Conservation (phyloP, 1,140 invertebrate species). For the Lucilia sericata region DNA sequence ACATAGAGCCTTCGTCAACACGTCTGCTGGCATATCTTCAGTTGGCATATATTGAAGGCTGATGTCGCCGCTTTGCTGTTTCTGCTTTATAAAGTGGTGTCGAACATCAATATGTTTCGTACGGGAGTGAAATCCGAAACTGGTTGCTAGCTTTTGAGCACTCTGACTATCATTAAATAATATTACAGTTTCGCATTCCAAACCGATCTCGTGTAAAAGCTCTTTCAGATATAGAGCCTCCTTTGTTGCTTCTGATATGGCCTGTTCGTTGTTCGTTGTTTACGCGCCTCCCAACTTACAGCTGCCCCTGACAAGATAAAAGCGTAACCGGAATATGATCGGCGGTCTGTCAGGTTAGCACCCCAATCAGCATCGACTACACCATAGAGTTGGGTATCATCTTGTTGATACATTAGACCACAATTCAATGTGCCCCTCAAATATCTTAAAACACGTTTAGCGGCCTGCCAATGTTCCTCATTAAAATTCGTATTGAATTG, state of each 20-base stretch:
- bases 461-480: not conserved
- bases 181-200: not conserved
- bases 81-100: slow-evolving; percentile 58
- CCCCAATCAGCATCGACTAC: slow-evolving; percentile 31
- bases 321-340: slow-evolving; percentile 48
- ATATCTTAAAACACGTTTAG: not conserved
- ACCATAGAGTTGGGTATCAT: slow-evolving; percentile 52
- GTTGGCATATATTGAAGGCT: slow-evolving; percentile 50
- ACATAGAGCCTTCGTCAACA: slow-evolving; percentile 51
- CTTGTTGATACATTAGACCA: slow-evolving; percentile 62
- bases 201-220: slow-evolving; percentile 24
- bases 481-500: slow-evolving; percentile 66
- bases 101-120: slow-evolving; percentile 64
- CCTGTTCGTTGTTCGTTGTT: slow-evolving; percentile 62
- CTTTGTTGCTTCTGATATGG: slow-evolving; percentile 28
- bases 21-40: slow-evolving; percentile 57
- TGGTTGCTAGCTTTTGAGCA: not conserved
- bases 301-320: slow-evolving; percentile 50
- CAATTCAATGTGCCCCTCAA: not conserved
- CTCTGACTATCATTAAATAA: slow-evolving; percentile 44
- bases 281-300: slow-evolving; percentile 66
- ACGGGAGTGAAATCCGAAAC: slow-evolving; percentile 48
- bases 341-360: not conserved
- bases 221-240: slow-evolving; percentile 40
- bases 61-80: slow-evolving; percentile 49